phyloP scores from a whole-genome alignment of 2,888 invertebrate genomes.

The Beris morrisii region DNA sequence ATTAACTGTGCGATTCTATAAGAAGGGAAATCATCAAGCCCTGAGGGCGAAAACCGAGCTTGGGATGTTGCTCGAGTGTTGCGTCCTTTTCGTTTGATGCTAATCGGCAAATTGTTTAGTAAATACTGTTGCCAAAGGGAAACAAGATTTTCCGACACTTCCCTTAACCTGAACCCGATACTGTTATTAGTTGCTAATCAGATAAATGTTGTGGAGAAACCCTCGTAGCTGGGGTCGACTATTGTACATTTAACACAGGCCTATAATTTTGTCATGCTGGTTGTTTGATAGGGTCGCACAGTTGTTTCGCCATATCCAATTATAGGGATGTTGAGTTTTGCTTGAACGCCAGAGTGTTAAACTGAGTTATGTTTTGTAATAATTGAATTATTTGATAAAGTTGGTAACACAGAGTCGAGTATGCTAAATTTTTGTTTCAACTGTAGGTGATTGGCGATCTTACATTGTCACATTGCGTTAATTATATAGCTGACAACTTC shows the following conservation, averaged over 20 bases:
- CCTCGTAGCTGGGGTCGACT: neutral
- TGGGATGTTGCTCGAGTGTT: neutral
- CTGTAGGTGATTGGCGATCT: no score
- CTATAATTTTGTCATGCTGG: slow-evolving; percentile 18
- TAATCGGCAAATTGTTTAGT: slow-evolving; percentile 30
- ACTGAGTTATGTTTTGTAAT: no score
- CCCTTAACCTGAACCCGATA: slow-evolving; percentile 34
- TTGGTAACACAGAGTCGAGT: no score
- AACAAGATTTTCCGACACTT: slow-evolving; percentile 26
- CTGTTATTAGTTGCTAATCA: slow-evolving; percentile 42
- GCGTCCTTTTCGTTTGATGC: neutral
- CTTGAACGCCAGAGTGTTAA: no score
- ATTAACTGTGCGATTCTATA: slow-evolving; percentile 22
- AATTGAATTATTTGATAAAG: no score
- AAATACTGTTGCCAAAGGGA: slow-evolving; percentile 32
- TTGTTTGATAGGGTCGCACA: slow-evolving; percentile 13
- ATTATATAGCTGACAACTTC: no score
- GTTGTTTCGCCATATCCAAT: no score
- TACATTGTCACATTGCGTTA: no score
- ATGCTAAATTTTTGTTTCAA: no score
- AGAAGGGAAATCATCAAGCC: slow-evolving; percentile 7
- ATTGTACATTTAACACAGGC: neutral
- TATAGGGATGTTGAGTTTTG: no score
- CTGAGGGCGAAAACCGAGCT: slow-evolving; percentile 24
- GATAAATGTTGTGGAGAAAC: slow-evolving; percentile 16